A percentile compares a stretch with the other conserved stretches of the same genome.
Evolutionary conservation across 2,797 vertebrate genomes (phyloP).

Genomic region (Mormyrops attenuatus): DNA sequence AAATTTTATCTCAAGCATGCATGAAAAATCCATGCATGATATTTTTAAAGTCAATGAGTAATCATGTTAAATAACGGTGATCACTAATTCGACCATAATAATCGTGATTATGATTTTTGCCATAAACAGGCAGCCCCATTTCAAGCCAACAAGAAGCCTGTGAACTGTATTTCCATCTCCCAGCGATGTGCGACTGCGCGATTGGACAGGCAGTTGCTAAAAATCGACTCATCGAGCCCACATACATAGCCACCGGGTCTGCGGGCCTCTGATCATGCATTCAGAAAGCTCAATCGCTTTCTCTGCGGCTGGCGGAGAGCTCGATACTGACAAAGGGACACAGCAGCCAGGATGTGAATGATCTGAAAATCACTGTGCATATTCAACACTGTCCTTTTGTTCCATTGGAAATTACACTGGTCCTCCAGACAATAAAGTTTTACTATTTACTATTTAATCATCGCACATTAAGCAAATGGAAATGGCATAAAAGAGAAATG

Average conservation of each 20-base stretch:
- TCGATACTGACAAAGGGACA: constrained; percentile 27
- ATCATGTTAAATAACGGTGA: not conserved
- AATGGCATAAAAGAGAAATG: not conserved
- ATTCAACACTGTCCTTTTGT: not conserved
- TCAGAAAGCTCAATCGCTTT: constrained; percentile 38
- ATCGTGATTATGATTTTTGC: not conserved
- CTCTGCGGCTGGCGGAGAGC: constrained; percentile 16
- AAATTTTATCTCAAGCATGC: not conserved
- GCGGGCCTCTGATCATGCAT: constrained; percentile 36
- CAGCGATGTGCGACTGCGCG: not conserved
- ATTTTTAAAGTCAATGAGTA: not conserved
- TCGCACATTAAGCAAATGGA: not conserved
- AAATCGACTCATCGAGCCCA: not conserved
- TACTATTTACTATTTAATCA: not conserved
- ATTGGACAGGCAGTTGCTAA: not conserved
- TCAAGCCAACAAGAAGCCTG: not conserved
- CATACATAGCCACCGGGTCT: constrained; percentile 8
- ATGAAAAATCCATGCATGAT: no score
- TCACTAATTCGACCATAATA: not conserved
- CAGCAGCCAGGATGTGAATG: not conserved
- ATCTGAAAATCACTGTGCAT: not conserved
- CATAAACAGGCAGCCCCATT: not conserved
- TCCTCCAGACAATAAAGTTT: not conserved
- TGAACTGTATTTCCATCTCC: not conserved
- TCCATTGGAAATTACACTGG: not conserved